These are phyloP conservation scores for Semaprochilodus insignis DNA, from an alignment of 2,797 vertebrate species.

Conservation along the genomic window DNA sequence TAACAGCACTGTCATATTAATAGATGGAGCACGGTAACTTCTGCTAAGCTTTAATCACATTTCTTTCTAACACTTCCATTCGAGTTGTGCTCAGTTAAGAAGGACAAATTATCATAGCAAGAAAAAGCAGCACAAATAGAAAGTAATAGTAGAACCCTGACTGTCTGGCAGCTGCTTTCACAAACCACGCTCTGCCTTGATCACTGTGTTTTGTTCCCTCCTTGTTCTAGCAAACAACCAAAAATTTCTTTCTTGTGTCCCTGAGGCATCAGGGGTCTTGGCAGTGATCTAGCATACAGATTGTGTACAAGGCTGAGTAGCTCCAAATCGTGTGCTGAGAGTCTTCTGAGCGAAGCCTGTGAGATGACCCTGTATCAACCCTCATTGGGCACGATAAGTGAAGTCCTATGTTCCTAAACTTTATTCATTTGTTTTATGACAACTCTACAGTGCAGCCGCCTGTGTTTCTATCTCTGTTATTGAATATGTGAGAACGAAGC, in stretches of 20 bases:
- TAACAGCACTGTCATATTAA: neutral
- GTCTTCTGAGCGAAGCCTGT: neutral
- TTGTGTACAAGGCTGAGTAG: neutral
- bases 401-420: neutral
- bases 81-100: neutral
- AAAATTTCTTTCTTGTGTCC: neutral
- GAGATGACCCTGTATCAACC: neutral
- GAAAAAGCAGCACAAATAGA: neutral
- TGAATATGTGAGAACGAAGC: neutral
- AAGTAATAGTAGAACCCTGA: neutral
- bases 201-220: constrained; percentile 6
- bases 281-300: neutral
- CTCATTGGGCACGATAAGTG: too few species aligned
- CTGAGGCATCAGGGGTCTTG: neutral
- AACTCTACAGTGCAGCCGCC: too few species aligned
- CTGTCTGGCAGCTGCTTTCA: constrained; percentile 2
- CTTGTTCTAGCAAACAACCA: neutral
- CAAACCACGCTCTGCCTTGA: constrained; percentile 6
- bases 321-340: neutral
- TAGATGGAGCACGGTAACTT: neutral
- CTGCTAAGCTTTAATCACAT: neutral
- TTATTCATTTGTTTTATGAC: neutral
- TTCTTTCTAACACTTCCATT: constrained; percentile 23
- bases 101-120: constrained; percentile 26
- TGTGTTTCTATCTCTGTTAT: neutral